phyloP scores from a whole-genome alignment of 2,888 invertebrate genomes.

The Drosophila subsilvestris region DNA sequence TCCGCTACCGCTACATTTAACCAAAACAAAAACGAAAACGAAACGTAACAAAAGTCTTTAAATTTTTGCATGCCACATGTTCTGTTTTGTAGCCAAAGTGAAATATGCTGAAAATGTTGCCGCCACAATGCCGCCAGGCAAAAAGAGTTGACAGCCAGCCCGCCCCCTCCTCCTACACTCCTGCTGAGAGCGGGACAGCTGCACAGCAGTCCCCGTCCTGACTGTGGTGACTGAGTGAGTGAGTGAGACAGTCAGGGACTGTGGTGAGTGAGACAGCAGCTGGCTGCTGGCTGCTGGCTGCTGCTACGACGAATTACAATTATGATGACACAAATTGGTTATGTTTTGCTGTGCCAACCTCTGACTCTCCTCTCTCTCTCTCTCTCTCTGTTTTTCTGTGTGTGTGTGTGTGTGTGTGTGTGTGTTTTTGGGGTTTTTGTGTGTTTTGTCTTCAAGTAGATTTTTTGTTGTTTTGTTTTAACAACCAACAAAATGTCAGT shows the following conservation, averaged over 20 bases:
- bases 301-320: constrained; percentile 69
- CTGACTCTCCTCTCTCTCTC: neutral
- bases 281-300: constrained; percentile 4
- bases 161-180: too few species aligned
- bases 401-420: constrained; percentile 48
- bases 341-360: constrained; percentile 54
- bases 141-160: constrained; percentile 50
- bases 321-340: constrained; percentile 81
- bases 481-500: constrained; percentile 58
- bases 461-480: constrained; percentile 35
- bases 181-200: constrained; percentile 40
- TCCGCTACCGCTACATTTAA: neutral
- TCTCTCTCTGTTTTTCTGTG: constrained; percentile 20
- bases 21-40: constrained; percentile 6
- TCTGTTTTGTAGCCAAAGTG: constrained; percentile 18
- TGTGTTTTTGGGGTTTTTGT: constrained; percentile 30
- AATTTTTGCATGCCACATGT: constrained; percentile 33
- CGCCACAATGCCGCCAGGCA: constrained; percentile 12
- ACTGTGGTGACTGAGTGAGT: constrained; percentile 7
- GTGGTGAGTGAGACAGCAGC: constrained; percentile 4
- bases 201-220: constrained; percentile 7
- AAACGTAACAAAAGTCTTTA: constrained; percentile 15
- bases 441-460: constrained; percentile 42
- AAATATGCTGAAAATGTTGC: constrained; percentile 41
- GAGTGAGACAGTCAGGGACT: neutral